Conservation (phyloP, 2,113 vertebrate genomes). For the Lonchura striata region DNA sequence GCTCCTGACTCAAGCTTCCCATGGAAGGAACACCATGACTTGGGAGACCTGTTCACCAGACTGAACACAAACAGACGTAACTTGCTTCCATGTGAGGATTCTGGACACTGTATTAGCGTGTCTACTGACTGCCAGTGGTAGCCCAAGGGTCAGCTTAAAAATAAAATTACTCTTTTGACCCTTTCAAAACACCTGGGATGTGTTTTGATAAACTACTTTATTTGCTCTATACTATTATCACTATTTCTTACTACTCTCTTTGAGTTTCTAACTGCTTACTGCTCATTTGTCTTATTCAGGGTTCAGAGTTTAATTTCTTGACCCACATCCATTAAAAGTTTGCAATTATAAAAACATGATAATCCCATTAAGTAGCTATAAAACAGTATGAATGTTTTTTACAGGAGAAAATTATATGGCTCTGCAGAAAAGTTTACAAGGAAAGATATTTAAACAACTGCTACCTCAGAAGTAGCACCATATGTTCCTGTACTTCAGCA, state of each 20-base stretch:
- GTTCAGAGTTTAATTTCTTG: not conserved
- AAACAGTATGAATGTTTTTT: conserved; percentile 17
- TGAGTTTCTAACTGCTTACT: not conserved
- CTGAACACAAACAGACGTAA: not conserved
- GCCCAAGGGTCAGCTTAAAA: not conserved
- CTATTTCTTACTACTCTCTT: not conserved
- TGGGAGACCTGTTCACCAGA: not conserved
- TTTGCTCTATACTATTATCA: not conserved
- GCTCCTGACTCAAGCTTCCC: not conserved
- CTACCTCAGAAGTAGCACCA: conserved; percentile 59
- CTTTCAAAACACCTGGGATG: not conserved
- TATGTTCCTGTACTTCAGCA: conserved; percentile 57
- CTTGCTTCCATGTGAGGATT: not conserved
- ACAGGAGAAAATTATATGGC: conserved; percentile 5
- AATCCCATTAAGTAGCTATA: not conserved
- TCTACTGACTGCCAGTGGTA: not conserved
- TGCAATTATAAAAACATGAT: not conserved
- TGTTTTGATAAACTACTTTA: not conserved
- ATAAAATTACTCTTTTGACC: not conserved
- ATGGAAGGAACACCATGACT: not conserved
- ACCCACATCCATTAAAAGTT: not conserved
- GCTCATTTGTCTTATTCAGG: not conserved
- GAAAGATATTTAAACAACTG: conserved; percentile 61
- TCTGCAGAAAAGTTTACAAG: conserved; percentile 40
- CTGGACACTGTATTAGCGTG: not conserved